A percentile compares a stretch with the other conserved stretches of the same genome.
Conservation (phyloP, 2,113 vertebrate genomes). For the Prunella himalayana region DNA sequence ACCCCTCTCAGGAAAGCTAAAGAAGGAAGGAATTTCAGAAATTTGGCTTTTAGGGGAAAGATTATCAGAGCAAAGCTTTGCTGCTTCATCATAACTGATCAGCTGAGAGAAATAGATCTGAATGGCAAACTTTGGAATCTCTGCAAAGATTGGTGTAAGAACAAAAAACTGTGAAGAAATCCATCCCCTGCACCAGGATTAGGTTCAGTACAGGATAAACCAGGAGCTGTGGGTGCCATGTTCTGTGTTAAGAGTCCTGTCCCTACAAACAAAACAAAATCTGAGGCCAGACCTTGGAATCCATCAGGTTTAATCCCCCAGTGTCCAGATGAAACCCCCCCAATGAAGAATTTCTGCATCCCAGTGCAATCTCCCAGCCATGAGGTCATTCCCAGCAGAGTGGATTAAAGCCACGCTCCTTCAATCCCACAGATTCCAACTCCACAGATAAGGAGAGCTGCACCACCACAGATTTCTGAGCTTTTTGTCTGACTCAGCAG, state of each 20-base stretch:
- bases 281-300: fast-evolving
- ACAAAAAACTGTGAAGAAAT: not conserved
- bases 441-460: not conserved
- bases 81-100: not conserved
- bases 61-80: not conserved
- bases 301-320: not conserved
- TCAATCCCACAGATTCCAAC: not conserved
- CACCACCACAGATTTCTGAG: not conserved
- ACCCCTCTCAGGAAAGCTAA: not conserved
- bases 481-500: conserved; percentile 18
- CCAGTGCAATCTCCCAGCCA: not conserved
- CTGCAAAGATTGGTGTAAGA: not conserved
- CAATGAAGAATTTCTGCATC: not conserved
- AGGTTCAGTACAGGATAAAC: not conserved
- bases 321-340: not conserved
- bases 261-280: not conserved
- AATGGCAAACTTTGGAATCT: not conserved
- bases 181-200: not conserved
- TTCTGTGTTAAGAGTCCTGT: not conserved
- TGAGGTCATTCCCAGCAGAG: not conserved
- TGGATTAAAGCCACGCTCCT: not conserved
- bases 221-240: not conserved
- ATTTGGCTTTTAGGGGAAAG: not conserved
- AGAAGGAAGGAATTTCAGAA: not conserved
- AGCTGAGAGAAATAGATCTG: not conserved